A percentile compares a stretch with the other conserved stretches of the same genome.
phyloP scores from a whole-genome alignment of 2,797 vertebrate genomes.

The Lutjanus argentimaculatus region DNA sequence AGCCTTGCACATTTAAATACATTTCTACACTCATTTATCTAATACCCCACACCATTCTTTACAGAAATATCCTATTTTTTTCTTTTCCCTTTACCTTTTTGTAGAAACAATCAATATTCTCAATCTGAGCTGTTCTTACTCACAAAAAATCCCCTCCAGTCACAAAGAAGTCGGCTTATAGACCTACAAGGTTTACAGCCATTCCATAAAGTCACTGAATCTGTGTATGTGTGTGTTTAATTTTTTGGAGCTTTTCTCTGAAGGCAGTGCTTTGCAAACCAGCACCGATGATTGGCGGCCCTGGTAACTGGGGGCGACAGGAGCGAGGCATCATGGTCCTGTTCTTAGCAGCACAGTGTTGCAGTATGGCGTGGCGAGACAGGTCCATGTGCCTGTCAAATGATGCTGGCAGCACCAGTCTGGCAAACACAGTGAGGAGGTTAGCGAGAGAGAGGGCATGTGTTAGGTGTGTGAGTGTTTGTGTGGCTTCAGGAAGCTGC shows the following conservation, averaged over 20 bases:
- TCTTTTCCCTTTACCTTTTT: background rate
- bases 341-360: conserved; percentile 36
- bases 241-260: conserved; percentile 16
- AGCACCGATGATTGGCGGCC: conserved; percentile 32
- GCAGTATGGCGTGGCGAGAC: conserved; percentile 39
- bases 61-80: too few species aligned
- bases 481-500: conserved; percentile 27
- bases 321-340: conserved; percentile 53
- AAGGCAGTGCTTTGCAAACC: conserved; percentile 18
- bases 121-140: background rate
- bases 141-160: background rate
- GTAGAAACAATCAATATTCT: background rate
- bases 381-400: conserved; percentile 74
- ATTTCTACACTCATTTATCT: background rate
- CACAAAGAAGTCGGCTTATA: background rate
- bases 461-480: conserved; percentile 9
- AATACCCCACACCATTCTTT: background rate
- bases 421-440: conserved; percentile 46
- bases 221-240: background rate
- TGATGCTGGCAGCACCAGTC: conserved; percentile 66
- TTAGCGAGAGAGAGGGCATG: conserved; percentile 16
- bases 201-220: background rate
- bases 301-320: conserved; percentile 33
- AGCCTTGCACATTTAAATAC: background rate
- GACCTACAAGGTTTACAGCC: background rate